Base-by-base conservation (phyloP, 2,888 invertebrate genomes). In the Yponomeuta cagnagella region DNA sequence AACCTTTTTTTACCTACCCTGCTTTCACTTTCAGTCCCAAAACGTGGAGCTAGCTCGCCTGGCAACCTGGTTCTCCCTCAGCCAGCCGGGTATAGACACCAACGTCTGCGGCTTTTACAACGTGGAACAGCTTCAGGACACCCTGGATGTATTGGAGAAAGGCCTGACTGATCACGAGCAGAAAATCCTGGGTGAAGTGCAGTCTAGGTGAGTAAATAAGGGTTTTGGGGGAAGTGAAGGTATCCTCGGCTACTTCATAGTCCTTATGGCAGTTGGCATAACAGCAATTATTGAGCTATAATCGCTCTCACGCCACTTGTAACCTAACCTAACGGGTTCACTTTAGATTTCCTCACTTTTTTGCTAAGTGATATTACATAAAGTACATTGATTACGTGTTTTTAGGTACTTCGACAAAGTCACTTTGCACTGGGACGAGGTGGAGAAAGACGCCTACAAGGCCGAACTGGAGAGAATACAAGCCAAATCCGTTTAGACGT, bases 61-160 rank as follows among this genome's bases (percentile, higher is more conserved):
- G 63, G 96, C 97, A 10, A 90, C 95, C 71, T 94, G 95, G 93
- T 93, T 94, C 80, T 92, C 94, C 0, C 84, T 95, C 67, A 89
- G 90, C 76, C 93, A 95, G 79, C 90, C 90, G 8, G 94, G 93
- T 58, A 93, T 95, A 48, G 92, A 94, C 74, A 96, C 96, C 0
- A 95, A 95, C 80, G 84, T 98, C 37, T 94, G 96, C 75, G 97
- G 97, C 70, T 96, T 97, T 91, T 95, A 94, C 83, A 95, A 93
- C 80, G 84, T 88, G 70, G 82, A 93, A 8, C 90, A 96, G 75
- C 84, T 97, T 43, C 77, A 89, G 5, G 90, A 93, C 71, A 97
- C 96, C 78, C 78, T 98, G 64, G 90, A 94, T 68, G 93, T 96
- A 1, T 78, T 94, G 48, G 87, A 90, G 23, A 92, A 94, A 72